Percentiles rank a stretch among this genome's conserved stretches.
Evolutionary conservation across 2,797 vertebrate species (phyloP).

Genomic region (Cirrhinus molitorella): DNA sequence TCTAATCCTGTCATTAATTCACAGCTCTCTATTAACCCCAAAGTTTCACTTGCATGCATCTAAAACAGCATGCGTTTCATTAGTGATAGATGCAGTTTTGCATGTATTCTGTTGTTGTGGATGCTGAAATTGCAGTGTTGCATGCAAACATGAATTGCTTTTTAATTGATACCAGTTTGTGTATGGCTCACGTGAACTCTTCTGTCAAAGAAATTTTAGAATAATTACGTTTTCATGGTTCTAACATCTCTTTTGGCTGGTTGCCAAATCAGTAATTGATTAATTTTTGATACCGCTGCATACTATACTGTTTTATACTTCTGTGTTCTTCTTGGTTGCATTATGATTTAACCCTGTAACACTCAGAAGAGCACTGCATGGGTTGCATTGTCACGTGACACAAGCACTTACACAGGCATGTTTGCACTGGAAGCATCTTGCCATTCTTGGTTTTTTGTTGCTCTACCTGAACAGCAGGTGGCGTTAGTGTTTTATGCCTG

Average conservation of each 20-base stretch:
- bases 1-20: slow-evolving; percentile 24
- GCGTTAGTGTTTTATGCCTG: not conserved
- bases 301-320: not conserved
- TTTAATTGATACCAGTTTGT: not conserved
- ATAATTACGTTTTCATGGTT: not conserved
- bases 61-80: slow-evolving; percentile 10
- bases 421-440: not conserved
- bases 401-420: too few relatives aligned
- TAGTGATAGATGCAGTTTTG: slow-evolving; percentile 2
- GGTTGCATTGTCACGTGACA: not conserved
- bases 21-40: slow-evolving; percentile 13
- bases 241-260: not conserved
- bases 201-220: not conserved
- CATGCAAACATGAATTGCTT: not conserved
- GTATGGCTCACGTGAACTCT: not conserved
- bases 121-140: not conserved
- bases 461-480: slow-evolving; percentile 28
- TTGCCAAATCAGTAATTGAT: not conserved
- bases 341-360: slow-evolving; percentile 5
- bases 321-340: not conserved
- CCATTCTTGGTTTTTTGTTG: not conserved
- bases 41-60: slow-evolving; percentile 16
- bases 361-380: not conserved
- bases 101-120: slow-evolving; percentile 7
- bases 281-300: not conserved